These are phyloP conservation scores for Serranus cabrilla DNA, from an alignment of 2,797 vertebrate species.

Conservation along the genomic window DNA sequence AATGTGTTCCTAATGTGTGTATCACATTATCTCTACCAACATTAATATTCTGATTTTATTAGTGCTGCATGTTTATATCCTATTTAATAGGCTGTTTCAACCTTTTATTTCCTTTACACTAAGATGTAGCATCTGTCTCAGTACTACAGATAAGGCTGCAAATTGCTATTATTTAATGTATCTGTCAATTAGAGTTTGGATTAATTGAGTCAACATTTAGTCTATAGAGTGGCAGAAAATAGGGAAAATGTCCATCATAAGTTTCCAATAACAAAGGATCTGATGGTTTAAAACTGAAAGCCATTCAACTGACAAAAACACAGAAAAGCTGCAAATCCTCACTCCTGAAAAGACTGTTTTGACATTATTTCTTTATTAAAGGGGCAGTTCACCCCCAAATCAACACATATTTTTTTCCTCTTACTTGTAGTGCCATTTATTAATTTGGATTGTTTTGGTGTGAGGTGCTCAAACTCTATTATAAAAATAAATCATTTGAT, in stretches of 20 bases:
- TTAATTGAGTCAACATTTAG: neutral
- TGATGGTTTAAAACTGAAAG: neutral
- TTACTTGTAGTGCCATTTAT: no score
- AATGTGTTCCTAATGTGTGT: neutral
- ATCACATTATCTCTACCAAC: neutral
- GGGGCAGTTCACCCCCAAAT: no score
- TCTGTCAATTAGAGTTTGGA: neutral
- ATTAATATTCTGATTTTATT: neutral
- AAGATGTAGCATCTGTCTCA: neutral
- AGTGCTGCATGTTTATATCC: neutral
- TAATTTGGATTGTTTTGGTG: no score
- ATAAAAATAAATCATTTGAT: no score
- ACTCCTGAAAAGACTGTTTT: neutral
- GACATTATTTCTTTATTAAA: neutral
- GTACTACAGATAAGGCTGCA: neutral
- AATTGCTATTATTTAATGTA: neutral
- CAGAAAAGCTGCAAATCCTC: neutral
- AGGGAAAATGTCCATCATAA: neutral
- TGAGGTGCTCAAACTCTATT: no score
- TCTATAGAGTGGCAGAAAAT: neutral
- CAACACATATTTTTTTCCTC: no score
- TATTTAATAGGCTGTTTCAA: conserved; percentile 2
- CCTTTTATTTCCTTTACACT: neutral
- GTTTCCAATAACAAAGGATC: neutral
- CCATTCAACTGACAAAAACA: neutral